phyloP scores from a whole-genome alignment of 2,113 vertebrate genomes.

The Alethe castanea region DNA sequence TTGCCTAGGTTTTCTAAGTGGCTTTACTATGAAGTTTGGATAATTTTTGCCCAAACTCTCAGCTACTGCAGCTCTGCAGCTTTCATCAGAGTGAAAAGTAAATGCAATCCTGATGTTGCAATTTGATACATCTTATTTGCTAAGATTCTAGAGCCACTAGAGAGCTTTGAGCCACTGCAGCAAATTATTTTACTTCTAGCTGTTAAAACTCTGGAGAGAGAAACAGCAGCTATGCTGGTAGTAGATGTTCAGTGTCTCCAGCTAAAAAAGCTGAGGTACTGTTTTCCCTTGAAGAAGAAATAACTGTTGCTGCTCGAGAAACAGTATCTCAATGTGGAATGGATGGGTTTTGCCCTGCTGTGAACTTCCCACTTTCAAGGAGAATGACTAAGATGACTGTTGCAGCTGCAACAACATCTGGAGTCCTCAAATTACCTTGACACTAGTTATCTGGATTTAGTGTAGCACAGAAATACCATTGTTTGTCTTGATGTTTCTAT shows the following conservation, averaged over 20 bases:
- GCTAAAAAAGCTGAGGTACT: neutral
- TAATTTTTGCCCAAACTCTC: neutral
- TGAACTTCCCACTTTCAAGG: slow-evolving; percentile 2
- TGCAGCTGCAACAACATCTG: slow-evolving; percentile 62
- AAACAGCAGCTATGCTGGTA: slow-evolving; percentile 7
- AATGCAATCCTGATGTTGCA: neutral
- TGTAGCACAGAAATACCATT: slow-evolving; percentile 14
- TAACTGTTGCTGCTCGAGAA: slow-evolving; percentile 10
- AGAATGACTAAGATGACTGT: slow-evolving; percentile 25
- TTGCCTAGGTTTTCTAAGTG: neutral
- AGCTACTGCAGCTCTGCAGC: neutral
- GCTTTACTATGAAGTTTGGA: neutral
- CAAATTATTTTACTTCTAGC: slow-evolving; percentile 4
- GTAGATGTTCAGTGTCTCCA: neutral
- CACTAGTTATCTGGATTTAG: neutral
- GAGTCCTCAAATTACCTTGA: slow-evolving; percentile 58
- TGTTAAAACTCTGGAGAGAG: slow-evolving; percentile 2
- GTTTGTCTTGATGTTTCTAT: neutral
- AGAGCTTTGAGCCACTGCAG: neutral
- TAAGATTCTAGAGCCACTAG: neutral
- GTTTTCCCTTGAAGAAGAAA: slow-evolving; percentile 16
- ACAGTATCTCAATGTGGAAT: neutral
- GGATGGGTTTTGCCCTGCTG: neutral
- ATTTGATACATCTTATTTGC: neutral
- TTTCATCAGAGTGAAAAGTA: neutral